A percentile compares a stretch with the other conserved stretches of the same genome.
Conservation (phyloP, 2,888 invertebrate species). For the Metopia argyrocephala region DNA sequence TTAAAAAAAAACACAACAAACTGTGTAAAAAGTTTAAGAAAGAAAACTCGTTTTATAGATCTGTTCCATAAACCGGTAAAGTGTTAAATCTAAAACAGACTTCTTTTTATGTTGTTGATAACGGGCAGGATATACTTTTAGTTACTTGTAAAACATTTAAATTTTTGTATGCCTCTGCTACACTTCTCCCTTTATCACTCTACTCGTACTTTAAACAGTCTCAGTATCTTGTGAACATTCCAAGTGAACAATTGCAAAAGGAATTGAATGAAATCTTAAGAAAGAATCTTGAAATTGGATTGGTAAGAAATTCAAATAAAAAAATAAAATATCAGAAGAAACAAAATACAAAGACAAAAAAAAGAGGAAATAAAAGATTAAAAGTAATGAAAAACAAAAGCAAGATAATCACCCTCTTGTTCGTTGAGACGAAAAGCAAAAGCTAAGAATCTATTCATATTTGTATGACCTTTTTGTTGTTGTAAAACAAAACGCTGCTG, state of each 20-base stretch:
- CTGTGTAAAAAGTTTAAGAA: no score
- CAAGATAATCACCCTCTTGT: not conserved
- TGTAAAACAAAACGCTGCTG: no score
- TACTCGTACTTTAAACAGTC: not conserved
- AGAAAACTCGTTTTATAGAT: not conserved
- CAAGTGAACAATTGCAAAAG: constrained; percentile 42
- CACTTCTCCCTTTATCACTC: not conserved
- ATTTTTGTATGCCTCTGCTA: not conserved
- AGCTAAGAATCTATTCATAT: constrained; percentile 27
- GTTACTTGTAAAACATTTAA: constrained; percentile 54
- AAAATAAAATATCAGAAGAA: no score
- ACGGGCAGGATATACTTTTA: constrained; percentile 22
- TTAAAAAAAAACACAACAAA: no score
- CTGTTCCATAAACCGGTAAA: not conserved
- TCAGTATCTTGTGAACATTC: not conserved
- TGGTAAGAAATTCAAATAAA: constrained; percentile 16
- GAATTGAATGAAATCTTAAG: constrained; percentile 41
- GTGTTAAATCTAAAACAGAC: constrained; percentile 1
- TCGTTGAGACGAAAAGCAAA: not conserved
- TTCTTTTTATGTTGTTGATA: not conserved
- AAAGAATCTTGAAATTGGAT: constrained; percentile 49
- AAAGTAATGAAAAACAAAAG: constrained; percentile 30
- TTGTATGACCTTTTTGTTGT: no score
- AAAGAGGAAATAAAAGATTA: not conserved
- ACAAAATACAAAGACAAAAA: not conserved